A percentile compares a stretch with the other conserved stretches of the same genome.
Evolutionary conservation across 1,140 invertebrate species (phyloP).

Genomic region (Drosophila eugracilis): DNA sequence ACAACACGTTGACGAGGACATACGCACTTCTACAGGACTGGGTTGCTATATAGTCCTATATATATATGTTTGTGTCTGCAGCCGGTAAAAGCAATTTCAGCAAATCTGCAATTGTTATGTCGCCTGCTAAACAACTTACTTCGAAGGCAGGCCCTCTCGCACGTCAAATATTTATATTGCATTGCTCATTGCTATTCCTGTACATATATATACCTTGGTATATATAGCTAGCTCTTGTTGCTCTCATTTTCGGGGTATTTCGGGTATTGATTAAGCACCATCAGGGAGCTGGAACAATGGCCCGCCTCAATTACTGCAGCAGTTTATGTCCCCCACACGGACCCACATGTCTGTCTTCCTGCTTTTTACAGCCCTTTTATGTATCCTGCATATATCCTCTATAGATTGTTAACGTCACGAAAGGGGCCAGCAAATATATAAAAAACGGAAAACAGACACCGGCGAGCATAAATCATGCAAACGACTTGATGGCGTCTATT

Average conservation of each 20-base stretch:
- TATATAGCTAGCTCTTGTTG: constrained; percentile 8
- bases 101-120: constrained; percentile 83
- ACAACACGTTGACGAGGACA: constrained; percentile 73
- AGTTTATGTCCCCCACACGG: constrained; percentile 54
- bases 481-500: constrained; percentile 75
- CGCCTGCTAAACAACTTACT: constrained; percentile 80
- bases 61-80: constrained; percentile 5
- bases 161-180: constrained; percentile 82
- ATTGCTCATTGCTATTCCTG: constrained; percentile 53
- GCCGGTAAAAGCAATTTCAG: constrained; percentile 77
- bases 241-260: constrained; percentile 57
- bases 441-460: background rate
- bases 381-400: constrained; percentile 35
- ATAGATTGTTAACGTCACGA: constrained; percentile 60
- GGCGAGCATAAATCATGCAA: constrained; percentile 68
- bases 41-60: constrained; percentile 6
- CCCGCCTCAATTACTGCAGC: constrained; percentile 69
- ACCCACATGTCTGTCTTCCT: constrained; percentile 41
- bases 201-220: background rate
- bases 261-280: constrained; percentile 76
- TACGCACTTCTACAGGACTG: constrained; percentile 36
- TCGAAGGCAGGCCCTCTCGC: constrained; percentile 71
- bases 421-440: constrained; percentile 9
- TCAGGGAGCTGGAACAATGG: constrained; percentile 32
- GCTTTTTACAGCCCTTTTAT: constrained; percentile 76